Evolutionary conservation across 2,888 invertebrate species (phyloP), one percentile per base, ranked within the genome.

Genomic region (Scaptomyza caliginosa): DNA sequence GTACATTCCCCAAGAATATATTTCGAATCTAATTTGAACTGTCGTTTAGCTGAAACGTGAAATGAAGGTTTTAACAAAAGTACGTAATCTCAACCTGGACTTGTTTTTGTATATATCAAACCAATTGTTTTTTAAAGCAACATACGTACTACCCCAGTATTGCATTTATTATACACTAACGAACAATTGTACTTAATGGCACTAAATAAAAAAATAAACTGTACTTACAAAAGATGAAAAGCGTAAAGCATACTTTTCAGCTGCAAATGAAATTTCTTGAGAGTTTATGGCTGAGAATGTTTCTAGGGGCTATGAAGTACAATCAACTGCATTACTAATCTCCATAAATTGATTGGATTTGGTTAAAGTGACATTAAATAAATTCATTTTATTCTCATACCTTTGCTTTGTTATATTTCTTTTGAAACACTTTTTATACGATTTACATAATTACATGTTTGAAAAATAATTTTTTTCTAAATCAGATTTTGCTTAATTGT

Each of bases 51-150:
- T 16, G 5, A 40, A 40, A 26, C 7, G 11, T 40, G 16, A 10
- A 24, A 10, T 39, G 19, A 24, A n/a, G 68, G 48, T 32, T 54
- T 50, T 4, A 55, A 63, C 72, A 28, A 64, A 48, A 43, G 67
- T 73, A 76, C 77, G 77, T 73, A 76, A 76, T 60, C 40, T 46
- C 54, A 67, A 57, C 56, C 59, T 73, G 58, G 57, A 21, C 45
- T 50, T 21, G 39, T 75, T 78, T 78, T 71, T 78, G 78, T 79
- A 80, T 28, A 80, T 86, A 79, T 86, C 85, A 19, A 42, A 23
- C 64, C 26, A 28, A 45, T 60, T 42, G 45, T 60, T 60, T 55
- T 48, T 49, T 57, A 6, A 62, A 74, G 23, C 39, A 48, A 58
- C 52, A 56, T 26, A 54, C 46, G 59, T 56, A 62, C 70, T 63